Conservation (phyloP, 2,888 invertebrate species). For the Leucophenga maculata region DNA sequence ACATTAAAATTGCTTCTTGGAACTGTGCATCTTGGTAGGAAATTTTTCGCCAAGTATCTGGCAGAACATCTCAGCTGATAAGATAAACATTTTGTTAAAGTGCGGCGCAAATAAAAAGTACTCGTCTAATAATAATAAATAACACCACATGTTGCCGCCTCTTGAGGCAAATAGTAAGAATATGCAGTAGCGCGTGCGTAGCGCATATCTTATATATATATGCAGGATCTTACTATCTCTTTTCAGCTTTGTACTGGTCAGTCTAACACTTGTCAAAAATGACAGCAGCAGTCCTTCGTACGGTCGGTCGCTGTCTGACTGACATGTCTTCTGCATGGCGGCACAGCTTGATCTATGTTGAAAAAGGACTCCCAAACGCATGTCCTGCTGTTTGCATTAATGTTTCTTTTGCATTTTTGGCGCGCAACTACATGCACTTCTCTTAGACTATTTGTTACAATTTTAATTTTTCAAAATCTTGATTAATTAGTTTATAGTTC, state of each 20-base stretch:
- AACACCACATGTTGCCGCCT: constrained; percentile 12
- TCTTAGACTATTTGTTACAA: constrained; percentile 10
- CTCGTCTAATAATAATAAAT: constrained; percentile 1
- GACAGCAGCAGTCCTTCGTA: not conserved
- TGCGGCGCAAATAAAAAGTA: not conserved
- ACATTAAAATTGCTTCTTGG: constrained; percentile 3
- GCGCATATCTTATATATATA: not conserved
- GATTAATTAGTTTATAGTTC: constrained; percentile 24
- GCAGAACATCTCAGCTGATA: not conserved
- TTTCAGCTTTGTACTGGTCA: not conserved
- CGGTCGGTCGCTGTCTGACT: not conserved
- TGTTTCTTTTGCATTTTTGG: not conserved
- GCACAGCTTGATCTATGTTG: constrained; percentile 7
- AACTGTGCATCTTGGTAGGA: not conserved
- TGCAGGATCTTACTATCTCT: too few relatives aligned
- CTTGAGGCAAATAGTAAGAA: too few relatives aligned
- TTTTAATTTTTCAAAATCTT: constrained; percentile 22
- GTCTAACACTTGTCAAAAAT: constrained; percentile 7
- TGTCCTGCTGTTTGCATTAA: constrained; percentile 16
- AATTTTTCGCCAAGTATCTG: not conserved
- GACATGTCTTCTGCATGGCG: not conserved
- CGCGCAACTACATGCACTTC: not conserved
- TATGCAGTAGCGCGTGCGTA: constrained; percentile 6
- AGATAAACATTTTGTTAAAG: not conserved
- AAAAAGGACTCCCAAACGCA: not conserved